Evolutionary conservation across 2,113 vertebrate species (phyloP).

Genomic region (Perccottus glenii): DNA sequence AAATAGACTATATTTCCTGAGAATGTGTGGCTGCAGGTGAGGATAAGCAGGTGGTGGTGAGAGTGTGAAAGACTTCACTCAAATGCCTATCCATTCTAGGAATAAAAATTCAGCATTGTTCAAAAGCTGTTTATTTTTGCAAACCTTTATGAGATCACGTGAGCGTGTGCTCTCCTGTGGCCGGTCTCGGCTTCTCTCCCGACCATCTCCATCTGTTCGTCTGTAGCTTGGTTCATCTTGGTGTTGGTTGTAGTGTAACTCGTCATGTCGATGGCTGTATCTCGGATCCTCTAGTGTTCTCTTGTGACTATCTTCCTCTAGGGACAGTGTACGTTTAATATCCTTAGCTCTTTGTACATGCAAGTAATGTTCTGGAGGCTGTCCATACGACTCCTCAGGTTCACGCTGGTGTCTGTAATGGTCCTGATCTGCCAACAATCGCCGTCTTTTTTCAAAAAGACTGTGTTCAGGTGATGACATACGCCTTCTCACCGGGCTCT

Average conservation of each 20-base stretch:
- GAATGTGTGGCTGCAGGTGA: too few species aligned
- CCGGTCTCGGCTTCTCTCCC: conserved; percentile 20
- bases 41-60: too few species aligned
- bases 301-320: conserved; percentile 45
- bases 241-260: conserved; percentile 26
- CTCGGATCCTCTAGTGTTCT: conserved; percentile 40
- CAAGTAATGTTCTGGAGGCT: conserved; percentile 26
- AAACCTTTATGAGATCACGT: conserved; percentile 28
- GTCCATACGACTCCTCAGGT: conserved; percentile 4
- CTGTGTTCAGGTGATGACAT: conserved; percentile 33
- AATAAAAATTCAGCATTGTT: neutral
- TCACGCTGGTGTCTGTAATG: conserved; percentile 40
- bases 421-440: neutral
- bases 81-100: too few species aligned
- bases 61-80: too few species aligned
- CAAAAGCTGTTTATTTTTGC: neutral
- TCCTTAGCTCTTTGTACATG: conserved; percentile 8
- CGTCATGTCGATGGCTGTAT: conserved; percentile 22
- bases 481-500: conserved; percentile 39
- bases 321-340: conserved; percentile 8
- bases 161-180: conserved; percentile 30
- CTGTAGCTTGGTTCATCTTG: conserved; percentile 21
- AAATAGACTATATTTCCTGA: too few species aligned
- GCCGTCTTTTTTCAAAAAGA: conserved; percentile 40
- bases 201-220: conserved; percentile 21